Evolutionary conservation across 2,113 vertebrate species (phyloP), one percentile per base, ranked within the genome.

Genomic region (Ptychochromis oligacanthus): DNA sequence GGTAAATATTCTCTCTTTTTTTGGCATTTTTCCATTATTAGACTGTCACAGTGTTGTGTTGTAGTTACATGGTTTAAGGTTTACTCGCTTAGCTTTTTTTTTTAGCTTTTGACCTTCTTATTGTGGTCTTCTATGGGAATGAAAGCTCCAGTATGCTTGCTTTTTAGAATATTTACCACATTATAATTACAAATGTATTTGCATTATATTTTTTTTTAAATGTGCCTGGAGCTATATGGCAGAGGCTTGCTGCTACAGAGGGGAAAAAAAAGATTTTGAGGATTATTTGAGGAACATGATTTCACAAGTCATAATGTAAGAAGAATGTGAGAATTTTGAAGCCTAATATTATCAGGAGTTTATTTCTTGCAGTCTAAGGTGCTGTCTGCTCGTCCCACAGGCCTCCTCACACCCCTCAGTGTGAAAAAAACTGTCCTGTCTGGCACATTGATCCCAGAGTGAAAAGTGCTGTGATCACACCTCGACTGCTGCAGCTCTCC

Each of bases 401-500:
- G 62, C 81, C 79, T 77, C 88, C 84, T 62, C 93, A 93, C 84
- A 77, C 64, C 0, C 31, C 76, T 26, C 79, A 28, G 6, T 92
- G 92, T 81, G 94, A 93, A 15, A 70, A 14, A 5, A 85, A 58
- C 79, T 93, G 93, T 76, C 93, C 93, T 0, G 58, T 94, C 22
- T 94, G 94, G 93, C 94, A 93, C 62, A 22, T 87, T 0, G 56
- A 76, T 31, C 70, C 89, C 58, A 54, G 22, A 18, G 56, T 75
- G 3, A 86, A 36, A 38, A 20, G 74, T 4, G 49, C 75, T 1
- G 55, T 52, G 15, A 24, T 93, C 67, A 83, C 94, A 1, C 79
- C 91, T 34, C 90, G 94, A 28, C 77, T 95, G 76, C 83, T 93
- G 59, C 93, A 89, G 78, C 93, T 95, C 34, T 89, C 95, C 54